Evolutionary conservation across 2,113 vertebrate species (phyloP), one percentile per base, ranked within the genome.

Genomic region (Paralichthys olivaceus): DNA sequence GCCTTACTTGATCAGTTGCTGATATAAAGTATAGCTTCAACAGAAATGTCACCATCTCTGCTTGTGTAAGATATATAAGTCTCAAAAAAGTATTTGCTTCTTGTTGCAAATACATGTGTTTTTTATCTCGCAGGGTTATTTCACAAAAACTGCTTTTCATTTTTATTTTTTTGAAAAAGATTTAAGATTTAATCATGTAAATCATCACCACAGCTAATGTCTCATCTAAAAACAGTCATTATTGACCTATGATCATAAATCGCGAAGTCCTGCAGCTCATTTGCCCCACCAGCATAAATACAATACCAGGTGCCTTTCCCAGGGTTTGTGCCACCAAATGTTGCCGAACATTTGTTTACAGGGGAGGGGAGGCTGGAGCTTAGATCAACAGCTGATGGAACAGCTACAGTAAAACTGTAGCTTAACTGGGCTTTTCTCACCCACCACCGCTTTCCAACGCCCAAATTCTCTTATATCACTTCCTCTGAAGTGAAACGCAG

Each of bases 281-380:
- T 57, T 20, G 14, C 77, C 25, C 20, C 63, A 67, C 58, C 28
- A 32, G 62, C 17, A 19, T 67, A 61, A 88, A 79, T 54, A 66
- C 67, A 74, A 81, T 29, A 82, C 63, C 90, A 90, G 82, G 80
- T 89, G 85, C 53, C 75, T 85, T 84, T 83, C 72, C 60, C 56
- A 19, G 59, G 43, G 60, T 80, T 56, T 88, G 77, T 59, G 26
- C 72, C 83, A 84, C 84, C 85, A 93, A 91, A 87, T 92, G 88
- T 80, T 87, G 74, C 77, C 72, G 74, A 61, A 73, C 78, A 84
- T 87, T 89, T 92, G 89, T 93, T 93, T 72, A 89, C 55, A 79
- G 28, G 84, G 57, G 72, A 51, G 75, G 61, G 63, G 77, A 72
- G 72, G 37, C 5, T 5, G 49, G n/a, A 34, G 66, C 25, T 78